phyloP scores from a whole-genome alignment of 1,140 invertebrate genomes.

The Chelonus insularis region DNA sequence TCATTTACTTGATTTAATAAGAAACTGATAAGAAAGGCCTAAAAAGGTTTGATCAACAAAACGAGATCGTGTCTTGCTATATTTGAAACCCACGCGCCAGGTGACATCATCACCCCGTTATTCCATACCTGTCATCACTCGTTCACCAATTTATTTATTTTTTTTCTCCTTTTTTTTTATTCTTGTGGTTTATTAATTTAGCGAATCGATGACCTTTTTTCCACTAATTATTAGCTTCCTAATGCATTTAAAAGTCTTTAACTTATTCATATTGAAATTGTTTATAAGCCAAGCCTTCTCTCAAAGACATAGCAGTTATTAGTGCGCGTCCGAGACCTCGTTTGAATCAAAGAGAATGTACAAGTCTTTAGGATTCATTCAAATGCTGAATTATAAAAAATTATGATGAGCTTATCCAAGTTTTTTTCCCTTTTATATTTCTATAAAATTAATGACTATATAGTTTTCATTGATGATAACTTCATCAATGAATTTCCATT shows the following conservation, averaged over 20 bases:
- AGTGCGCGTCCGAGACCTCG: conserved; percentile 26
- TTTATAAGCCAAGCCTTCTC: neutral
- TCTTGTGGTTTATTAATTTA: too few relatives aligned
- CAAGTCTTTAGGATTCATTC: neutral
- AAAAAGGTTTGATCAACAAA: conserved; percentile 4
- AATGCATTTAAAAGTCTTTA: too few relatives aligned
- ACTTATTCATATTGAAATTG: neutral
- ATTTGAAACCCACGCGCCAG: conserved; percentile 39
- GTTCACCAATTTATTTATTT: conserved; percentile 31
- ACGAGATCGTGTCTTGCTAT: conserved; percentile 40
- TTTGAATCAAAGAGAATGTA: conserved; percentile 15
- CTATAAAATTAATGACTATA: too few relatives aligned
- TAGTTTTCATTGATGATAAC: too few relatives aligned
- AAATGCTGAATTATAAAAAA: neutral
- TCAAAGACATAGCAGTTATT: neutral
- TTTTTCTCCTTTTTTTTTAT: too few relatives aligned
- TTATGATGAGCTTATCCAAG: neutral
- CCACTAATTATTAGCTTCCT: too few relatives aligned
- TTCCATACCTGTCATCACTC: conserved; percentile 33
- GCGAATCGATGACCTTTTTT: too few relatives aligned
- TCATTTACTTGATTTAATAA: neutral
- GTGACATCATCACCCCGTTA: conserved; percentile 40
- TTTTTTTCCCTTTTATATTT: conserved; percentile 29
- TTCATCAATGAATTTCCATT: conserved; percentile 13
- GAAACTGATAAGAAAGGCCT: conserved; percentile 4